phyloP scores from a whole-genome alignment of 2,113 vertebrate genomes.

The Clinocottus analis region DNA sequence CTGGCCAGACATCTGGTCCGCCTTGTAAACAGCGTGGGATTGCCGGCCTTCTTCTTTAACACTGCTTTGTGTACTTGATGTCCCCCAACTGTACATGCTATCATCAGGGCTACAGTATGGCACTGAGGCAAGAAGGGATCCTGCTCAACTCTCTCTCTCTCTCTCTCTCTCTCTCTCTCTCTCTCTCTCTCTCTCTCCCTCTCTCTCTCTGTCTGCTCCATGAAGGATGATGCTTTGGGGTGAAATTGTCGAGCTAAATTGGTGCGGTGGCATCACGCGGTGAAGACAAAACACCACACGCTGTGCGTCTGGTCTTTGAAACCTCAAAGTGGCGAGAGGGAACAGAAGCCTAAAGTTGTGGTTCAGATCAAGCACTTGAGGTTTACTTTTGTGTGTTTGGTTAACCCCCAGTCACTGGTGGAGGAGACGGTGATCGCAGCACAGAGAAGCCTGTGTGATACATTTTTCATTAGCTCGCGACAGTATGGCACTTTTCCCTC shows the following conservation, averaged over 20 bases:
- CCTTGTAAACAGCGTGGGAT: conserved; percentile 5
- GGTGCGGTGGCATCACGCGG: conserved; percentile 23
- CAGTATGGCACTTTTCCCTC: background rate
- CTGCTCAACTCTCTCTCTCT: conserved; percentile 2
- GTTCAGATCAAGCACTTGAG: conserved; percentile 47
- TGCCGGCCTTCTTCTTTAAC: background rate
- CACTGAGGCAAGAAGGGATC: conserved; percentile 20
- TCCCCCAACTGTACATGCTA: background rate
- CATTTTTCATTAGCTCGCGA: conserved; percentile 55
- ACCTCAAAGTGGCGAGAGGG: conserved; percentile 42
- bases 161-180: conserved; percentile 14
- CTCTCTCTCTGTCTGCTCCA: background rate
- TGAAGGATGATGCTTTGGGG: conserved; percentile 15
- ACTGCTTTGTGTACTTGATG: conserved; percentile 9
- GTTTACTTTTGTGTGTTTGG: conserved; percentile 41
- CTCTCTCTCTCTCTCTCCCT: conserved; percentile 3
- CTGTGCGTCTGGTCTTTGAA: conserved; percentile 48
- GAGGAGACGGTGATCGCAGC: conserved; percentile 25
- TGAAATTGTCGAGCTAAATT: conserved; percentile 38
- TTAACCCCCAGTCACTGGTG: conserved; percentile 34
- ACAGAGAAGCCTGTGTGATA: conserved; percentile 48
- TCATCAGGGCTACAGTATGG: background rate
- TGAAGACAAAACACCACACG: conserved; percentile 43
- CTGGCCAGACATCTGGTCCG: conserved; percentile 14
- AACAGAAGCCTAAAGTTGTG: conserved; percentile 44